Base-by-base conservation (phyloP, 1,140 invertebrate species). In the Sweltsa coloradensis region DNA sequence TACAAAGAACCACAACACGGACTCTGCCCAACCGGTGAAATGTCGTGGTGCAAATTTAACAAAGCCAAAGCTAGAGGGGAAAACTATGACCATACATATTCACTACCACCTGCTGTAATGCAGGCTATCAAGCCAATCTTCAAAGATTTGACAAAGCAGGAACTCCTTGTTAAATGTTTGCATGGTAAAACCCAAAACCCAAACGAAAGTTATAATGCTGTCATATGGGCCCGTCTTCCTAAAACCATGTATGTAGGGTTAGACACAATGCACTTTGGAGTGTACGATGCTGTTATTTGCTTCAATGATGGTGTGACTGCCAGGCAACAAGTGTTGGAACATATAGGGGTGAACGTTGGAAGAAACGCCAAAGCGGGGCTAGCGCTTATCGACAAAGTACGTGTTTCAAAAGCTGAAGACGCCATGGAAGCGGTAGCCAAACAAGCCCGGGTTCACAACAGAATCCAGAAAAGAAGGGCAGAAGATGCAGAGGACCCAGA, bases 1-100 rank as follows among this genome's bases (percentile, higher is more conserved):
- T 4, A 57, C 54, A 2, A 47, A 59, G 54, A 57, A 16, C 54
- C 53, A n/a, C 41, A 46, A 31, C 54, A 57, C 37, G 2, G 46
- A 16, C 34, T 52, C 27, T 57, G 54, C 40, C 53, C 52, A 19
- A 5, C 36, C 6, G 36, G 36, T 9, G 19, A 16, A 16, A 7
- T 19, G 5, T 5, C n/a, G n/a, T 39, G 36, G 36, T 39, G 36
- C 14, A 39, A 39, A 39, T 39, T 14, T 16, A 39, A 39, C 36
- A 39, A 39, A 14, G 6, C 56, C 45, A 27, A 23, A 24, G 44
- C 47, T 34, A 45, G 45, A 24, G 44, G 6, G 19, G 36, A 39
- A 5, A 16, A 5, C 7, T 39, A 39, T 16, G 14, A 7, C 6
- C 36, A 39, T 11, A 42, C 40, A 7, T 19, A 39, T 39, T n/a